Evolutionary conservation across 2,113 vertebrate species (phyloP).

Genomic region (Peromyscus californicus): DNA sequence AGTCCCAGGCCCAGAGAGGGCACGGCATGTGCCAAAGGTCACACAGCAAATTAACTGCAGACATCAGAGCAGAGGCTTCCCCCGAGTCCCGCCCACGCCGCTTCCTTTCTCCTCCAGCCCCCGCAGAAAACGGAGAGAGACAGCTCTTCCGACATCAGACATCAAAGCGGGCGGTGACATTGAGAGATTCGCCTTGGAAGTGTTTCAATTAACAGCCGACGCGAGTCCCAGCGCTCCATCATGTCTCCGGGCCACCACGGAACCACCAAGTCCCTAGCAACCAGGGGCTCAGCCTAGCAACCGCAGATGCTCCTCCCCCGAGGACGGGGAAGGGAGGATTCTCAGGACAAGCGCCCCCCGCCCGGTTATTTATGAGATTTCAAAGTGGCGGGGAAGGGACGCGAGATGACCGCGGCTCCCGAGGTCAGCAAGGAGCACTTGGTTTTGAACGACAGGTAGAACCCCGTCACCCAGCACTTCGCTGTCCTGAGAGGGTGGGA

Average conservation of each 20-base stretch:
- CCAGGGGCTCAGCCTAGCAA: conserved; percentile 80
- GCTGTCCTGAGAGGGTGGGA: background rate
- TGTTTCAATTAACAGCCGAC: conserved; percentile 71
- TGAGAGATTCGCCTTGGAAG: conserved; percentile 33
- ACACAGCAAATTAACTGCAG: conserved; percentile 2
- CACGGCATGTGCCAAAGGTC: background rate
- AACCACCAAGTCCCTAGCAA: conserved; percentile 80
- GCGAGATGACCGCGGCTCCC: background rate
- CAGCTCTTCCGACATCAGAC: accelerated
- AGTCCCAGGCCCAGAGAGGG: background rate
- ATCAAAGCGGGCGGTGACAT: background rate
- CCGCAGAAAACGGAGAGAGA: background rate
- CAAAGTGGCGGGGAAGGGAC: conserved; percentile 68
- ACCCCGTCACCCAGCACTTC: background rate
- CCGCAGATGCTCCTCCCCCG: conserved; percentile 21
- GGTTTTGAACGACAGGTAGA: conserved; percentile 39
- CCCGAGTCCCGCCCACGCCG: background rate
- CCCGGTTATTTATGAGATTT: conserved; percentile 75
- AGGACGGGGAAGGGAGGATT: background rate
- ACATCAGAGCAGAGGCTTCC: background rate
- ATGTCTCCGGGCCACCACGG: conserved; percentile 66
- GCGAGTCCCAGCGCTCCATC: conserved; percentile 64
- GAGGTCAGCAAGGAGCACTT: background rate
- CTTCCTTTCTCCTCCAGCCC: background rate
- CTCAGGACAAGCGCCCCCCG: background rate